Conservation (phyloP, 2,888 invertebrate genomes). For the Euplagia quadripunctaria region DNA sequence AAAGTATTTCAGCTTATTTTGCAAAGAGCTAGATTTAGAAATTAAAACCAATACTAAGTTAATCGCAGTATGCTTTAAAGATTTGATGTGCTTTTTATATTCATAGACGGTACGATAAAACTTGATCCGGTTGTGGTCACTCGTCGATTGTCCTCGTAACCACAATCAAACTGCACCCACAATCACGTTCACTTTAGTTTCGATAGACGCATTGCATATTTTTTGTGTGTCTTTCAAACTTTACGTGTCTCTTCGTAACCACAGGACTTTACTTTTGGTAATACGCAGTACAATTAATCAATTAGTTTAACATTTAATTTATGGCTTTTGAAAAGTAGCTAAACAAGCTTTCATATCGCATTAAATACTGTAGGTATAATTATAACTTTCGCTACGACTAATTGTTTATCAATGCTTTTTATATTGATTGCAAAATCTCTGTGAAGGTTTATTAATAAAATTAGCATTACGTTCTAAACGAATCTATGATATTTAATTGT, state of each 20-base stretch:
- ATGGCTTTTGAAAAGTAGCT: background rate
- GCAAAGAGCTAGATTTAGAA: no score
- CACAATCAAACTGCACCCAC: background rate
- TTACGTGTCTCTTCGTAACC: background rate
- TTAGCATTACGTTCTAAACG: background rate
- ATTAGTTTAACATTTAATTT: background rate
- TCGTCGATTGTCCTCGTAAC: no score
- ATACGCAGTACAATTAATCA: background rate
- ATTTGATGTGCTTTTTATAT: no score
- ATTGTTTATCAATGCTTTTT: slow-evolving; percentile 35
- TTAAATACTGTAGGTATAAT: background rate
- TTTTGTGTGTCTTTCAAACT: background rate
- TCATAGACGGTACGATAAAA: no score
- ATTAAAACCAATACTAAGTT: no score
- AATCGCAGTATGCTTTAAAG: no score
- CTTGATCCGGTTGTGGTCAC: no score
- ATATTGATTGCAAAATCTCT: slow-evolving; percentile 11
- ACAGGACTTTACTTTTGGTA: no score
- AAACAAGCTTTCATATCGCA: slow-evolving; percentile 11
- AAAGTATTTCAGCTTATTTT: no score
- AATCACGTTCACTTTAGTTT: background rate
- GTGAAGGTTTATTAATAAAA: slow-evolving; percentile 2
- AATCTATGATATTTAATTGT: background rate
- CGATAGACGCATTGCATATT: background rate
- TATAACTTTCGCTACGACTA: slow-evolving; percentile 9